Base-by-base conservation (phyloP, 2,797 vertebrate species). In the Clarias laeviceps region DNA sequence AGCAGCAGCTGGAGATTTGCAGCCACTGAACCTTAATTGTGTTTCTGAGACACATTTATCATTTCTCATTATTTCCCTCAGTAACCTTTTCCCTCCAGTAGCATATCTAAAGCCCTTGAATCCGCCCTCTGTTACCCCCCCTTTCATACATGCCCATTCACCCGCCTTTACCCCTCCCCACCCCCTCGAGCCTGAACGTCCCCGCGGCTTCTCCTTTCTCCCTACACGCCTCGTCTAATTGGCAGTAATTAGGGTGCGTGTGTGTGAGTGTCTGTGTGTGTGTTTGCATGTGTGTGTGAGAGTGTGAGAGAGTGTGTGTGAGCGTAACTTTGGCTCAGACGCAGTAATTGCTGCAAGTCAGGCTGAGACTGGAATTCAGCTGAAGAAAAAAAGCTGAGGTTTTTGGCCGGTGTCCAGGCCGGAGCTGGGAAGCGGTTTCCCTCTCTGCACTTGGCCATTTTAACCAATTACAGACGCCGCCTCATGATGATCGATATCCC, bases 341-440 rank as follows among this genome's bases (percentile, higher is more conserved):
- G 94, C 94, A 94, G 94, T 96, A 96, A 96, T 96, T 96, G 94
- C 95, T 96, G 95, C 95, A 95, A 96, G 95, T 96, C 95, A 96
- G 95, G 93, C 94, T 95, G 95, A 94, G 94, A 94, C 95, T 96
- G 95, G 95, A 96, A 95, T 93, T 92, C 93, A 95, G 95, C 94
- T 94, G 94, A 32, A 78, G 57, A 78, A 96, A 94, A 95, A 95
- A 83, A 94, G 94, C 94, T 91, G 84, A 89, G 93, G 94, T 61
- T 78, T 91, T 95, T 96, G 95, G 95, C 95, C 93, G 91, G 86
- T 91, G 92, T 95, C 95, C 95, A 96, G 76, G 94, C 93, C 94
- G 91, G 94, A 94, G 95, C 95, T 95, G 95, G 94, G 95, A 96
- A 96, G 95, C 94, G 95, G 92, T 95, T 95, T 95, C 95, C 93